Evolutionary conservation across 2,888 invertebrate genomes (phyloP), one percentile per base, ranked within the genome.

Genomic region (Chymomyza amoena): DNA sequence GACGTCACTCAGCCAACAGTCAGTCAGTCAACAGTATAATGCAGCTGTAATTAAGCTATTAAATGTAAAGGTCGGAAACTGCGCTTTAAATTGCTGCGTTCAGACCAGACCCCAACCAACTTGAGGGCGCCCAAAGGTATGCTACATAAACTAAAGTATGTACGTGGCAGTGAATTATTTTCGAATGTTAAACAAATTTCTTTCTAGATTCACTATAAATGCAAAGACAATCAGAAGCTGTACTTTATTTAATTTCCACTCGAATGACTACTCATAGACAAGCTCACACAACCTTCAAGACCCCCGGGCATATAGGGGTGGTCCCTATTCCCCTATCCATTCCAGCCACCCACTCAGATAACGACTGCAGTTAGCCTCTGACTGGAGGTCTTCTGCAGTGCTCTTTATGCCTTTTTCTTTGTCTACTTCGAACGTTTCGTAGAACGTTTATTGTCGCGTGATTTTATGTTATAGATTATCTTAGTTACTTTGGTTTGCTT

Each of bases 1-100:
- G 51, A 28, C 39, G 39, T 52, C 62, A 61, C 51, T 39, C 60
- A 32, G 45, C 62, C 57, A 28, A 2, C 60, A 32, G 45, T 61
- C 57, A 28, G 9, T 28, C 73, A 77, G 80, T 69, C 80, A 78
- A 70, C 68, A 25, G 45, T 56, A 7, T 50, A 18, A 39, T 70
- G 68, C 68, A 74, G 77, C 69, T 72, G 84, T 87, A 85, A 85
- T 85, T 88, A 85, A 85, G 87, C 87, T 88, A 85, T 85, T 85
- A 88, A 84, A 84, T 28, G 62, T n/a, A 57, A 56, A 57, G 57
- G 16, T 25, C 57, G 50, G 39, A 65, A 57, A 20, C 54, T 16
- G 15, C 18, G 50, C 15, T 10, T 18, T 15, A 62, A 62, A 62
- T 50, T 20, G 28, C 51, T 15, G 20, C n/a, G 20, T 10, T n/a